Conservation (phyloP, 2,888 invertebrate species). For the Heliconius erato region DNA sequence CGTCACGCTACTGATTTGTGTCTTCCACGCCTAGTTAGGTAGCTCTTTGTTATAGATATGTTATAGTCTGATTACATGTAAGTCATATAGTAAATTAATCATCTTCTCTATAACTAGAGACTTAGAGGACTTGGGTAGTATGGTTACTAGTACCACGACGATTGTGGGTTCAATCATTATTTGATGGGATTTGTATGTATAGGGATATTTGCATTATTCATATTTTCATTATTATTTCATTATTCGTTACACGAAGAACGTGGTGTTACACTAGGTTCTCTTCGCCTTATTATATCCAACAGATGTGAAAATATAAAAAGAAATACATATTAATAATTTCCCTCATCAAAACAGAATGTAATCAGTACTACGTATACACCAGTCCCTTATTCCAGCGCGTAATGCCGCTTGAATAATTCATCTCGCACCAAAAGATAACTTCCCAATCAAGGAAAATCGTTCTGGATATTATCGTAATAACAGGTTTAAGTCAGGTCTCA, state of each 20-base stretch:
- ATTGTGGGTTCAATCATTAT: no score
- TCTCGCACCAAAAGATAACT: conserved; percentile 48
- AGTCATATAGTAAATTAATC: conserved; percentile 7
- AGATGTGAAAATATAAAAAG: no score
- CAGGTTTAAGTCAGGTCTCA: conserved; percentile 21
- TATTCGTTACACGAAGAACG: no score
- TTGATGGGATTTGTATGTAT: no score
- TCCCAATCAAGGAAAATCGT: conserved; percentile 47
- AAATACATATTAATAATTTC: conserved; percentile 24
- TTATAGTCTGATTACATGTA: conserved; percentile 28
- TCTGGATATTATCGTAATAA: conserved; percentile 46
- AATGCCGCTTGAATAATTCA: conserved; percentile 48
- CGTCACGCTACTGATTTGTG: conserved; percentile 53
- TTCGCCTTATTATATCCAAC: no score
- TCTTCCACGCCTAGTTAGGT: conserved; percentile 39
- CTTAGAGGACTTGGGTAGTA: no score
- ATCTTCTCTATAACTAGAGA: background rate
- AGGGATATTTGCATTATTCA: no score
- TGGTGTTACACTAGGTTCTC: no score
- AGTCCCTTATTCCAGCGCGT: conserved; percentile 40
- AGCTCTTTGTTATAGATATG: conserved; percentile 30
- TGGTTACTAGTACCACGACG: no score
- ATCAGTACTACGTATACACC: conserved; percentile 35
- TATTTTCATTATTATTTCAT: no score
- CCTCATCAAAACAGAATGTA: conserved; percentile 39